Base-by-base conservation (phyloP, 2,797 vertebrate species). In the Falco rusticolus region DNA sequence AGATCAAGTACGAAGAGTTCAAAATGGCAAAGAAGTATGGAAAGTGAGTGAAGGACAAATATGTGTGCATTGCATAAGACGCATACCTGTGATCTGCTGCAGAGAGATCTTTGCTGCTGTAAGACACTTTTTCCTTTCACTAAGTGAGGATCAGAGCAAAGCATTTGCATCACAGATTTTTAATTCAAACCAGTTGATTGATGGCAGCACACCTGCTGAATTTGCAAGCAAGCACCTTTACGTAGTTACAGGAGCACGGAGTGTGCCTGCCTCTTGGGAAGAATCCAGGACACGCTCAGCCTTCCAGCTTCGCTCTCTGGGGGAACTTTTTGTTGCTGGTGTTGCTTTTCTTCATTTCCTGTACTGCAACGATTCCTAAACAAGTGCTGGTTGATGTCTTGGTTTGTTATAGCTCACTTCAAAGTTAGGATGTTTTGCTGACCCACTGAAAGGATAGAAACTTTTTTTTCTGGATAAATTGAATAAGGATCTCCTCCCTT, bases 101-200 rank as follows among this genome's bases (percentile, higher is more conserved):
- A 33, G 45, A 61, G 57, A 63, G 31, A 81, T 71, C 86, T 75
- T 91, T 90, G 76, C 45, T 84, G 21, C 51, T 56, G 8, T 81
- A 75, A 60, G 59, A 76, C 11, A 31, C 25, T 57, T 84, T 48
- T 84, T 83, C 11, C 50, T 90, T 88, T 88, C n/a, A 18, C 65
- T 91, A 65, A 78, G 60, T 86, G 75, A 88, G 50, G 25, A 90
- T 59, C 61, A 64, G 69, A 94, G 29, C 22, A 68, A 57, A 91
- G 48, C 47, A 31, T 94, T 88, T 86, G 43, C 54, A 81, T 78
- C 57, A 65, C 81, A 88, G 53, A 37, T 68, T 91, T 18, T 43
- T 93, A 13, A 63, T 89, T 93, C 80, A 84, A 74, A 92, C 65
- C n/a, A 3, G 13, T 53, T 96, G 86, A 54, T 87, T 89, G 59